Evolutionary conservation across 2,888 invertebrate genomes (phyloP).

Genomic region (Lacanobia oleracea): DNA sequence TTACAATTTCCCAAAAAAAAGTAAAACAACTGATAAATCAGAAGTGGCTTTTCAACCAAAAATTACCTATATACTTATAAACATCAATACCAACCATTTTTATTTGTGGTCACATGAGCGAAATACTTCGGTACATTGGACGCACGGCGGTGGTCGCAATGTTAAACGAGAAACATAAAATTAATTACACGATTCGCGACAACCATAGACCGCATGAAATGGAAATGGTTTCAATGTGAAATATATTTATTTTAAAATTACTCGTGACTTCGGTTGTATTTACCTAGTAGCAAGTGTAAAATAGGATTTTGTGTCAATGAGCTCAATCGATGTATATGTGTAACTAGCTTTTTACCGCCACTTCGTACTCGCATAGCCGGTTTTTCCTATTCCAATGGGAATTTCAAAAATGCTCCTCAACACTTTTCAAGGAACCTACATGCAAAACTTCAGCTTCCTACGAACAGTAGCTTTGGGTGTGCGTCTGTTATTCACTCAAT

Average conservation of each 20-base stretch:
- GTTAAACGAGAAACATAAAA: slow-evolving; percentile 56
- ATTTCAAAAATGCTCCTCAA: too few relatives aligned
- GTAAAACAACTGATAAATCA: background rate
- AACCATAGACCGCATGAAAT: slow-evolving; percentile 29
- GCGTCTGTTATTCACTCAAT: too few relatives aligned
- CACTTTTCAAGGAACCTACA: too few relatives aligned
- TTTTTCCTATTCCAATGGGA: too few relatives aligned
- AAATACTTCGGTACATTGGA: slow-evolving; percentile 17
- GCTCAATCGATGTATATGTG: too few relatives aligned
- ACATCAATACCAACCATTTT: slow-evolving; percentile 29
- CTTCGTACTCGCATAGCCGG: too few relatives aligned
- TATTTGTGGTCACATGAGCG: slow-evolving; percentile 36
- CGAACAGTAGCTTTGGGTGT: too few relatives aligned
- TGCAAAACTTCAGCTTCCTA: too few relatives aligned
- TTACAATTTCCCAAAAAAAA: background rate
- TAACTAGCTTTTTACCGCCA: too few relatives aligned
- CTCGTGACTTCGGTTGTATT: background rate
- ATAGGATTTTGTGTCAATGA: too few relatives aligned
- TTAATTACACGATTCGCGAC: slow-evolving; percentile 47
- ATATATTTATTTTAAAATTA: slow-evolving; percentile 39
- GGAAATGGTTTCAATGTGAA: slow-evolving; percentile 34
- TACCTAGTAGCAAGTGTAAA: background rate
- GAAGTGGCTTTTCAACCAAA: background rate
- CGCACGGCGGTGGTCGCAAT: slow-evolving; percentile 22
- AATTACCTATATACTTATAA: background rate